These are phyloP conservation scores for Anoplius nigerrimus DNA, from an alignment of 2,888 invertebrate genomes.

Conservation along the genomic window DNA sequence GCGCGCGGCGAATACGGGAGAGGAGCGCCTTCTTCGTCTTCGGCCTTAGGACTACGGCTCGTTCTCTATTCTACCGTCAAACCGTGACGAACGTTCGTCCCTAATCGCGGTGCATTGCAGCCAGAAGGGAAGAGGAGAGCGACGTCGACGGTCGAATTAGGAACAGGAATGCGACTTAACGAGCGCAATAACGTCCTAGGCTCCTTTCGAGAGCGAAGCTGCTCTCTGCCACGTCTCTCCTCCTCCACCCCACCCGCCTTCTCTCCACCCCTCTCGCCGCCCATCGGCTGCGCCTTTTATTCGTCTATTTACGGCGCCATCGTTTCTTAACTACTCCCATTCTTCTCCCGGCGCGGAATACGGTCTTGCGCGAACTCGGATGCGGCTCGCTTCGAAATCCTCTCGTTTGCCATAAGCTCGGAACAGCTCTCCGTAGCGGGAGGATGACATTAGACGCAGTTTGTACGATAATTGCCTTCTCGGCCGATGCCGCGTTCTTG, in stretches of 20 bases:
- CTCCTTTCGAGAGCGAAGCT: not conserved
- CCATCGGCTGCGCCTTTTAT: constrained; percentile 11
- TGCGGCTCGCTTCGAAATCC: no score
- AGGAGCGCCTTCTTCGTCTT: not conserved
- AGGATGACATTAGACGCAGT: no score
- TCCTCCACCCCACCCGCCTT: not conserved
- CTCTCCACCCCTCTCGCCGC: constrained; percentile 6
- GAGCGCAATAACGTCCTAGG: constrained; percentile 26
- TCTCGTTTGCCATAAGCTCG: no score
- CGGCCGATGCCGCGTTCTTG: no score
- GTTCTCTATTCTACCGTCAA: constrained; percentile 34
- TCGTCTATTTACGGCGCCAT: constrained; percentile 23
- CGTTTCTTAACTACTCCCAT: constrained; percentile 35
- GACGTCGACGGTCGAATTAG: constrained; percentile 35
- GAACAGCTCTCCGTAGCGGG: no score
- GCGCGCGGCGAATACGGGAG: constrained; percentile 42
- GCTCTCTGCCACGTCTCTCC: not conserved
- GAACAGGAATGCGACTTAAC: constrained; percentile 28
- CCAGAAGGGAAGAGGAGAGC: constrained; percentile 3
- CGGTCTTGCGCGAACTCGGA: no score
- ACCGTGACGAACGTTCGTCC: constrained; percentile 30
- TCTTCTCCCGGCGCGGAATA: constrained; percentile 14
- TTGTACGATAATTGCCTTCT: no score
- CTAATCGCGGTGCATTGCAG: constrained; percentile 16
- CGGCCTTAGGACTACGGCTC: constrained; percentile 14